Percentiles rank a stretch among this genome's conserved stretches.
Evolutionary conservation across 2,797 vertebrate species (phyloP).

Genomic region (Nannoperca australis): DNA sequence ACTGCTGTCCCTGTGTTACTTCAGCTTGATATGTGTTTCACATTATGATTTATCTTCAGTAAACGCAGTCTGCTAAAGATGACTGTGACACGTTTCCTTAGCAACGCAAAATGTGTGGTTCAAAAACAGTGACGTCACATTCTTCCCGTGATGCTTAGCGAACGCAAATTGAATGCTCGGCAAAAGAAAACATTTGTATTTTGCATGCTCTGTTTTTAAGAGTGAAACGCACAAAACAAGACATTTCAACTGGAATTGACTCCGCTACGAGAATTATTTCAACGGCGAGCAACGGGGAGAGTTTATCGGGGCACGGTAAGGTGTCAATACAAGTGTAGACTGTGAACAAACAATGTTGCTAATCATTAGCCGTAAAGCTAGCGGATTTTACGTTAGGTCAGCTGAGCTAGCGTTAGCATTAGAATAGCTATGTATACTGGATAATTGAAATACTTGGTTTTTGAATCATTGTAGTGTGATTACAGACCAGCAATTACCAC

Average conservation of each 20-base stretch:
- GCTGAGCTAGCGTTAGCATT: constrained; percentile 58
- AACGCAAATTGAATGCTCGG: constrained; percentile 65
- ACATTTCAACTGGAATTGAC: neutral
- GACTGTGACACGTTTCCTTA: constrained; percentile 71
- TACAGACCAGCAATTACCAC: neutral
- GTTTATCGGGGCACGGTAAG: constrained; percentile 42
- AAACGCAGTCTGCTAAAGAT: neutral
- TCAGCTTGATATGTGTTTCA: neutral
- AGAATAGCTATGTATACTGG: constrained; percentile 26
- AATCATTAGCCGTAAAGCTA: constrained; percentile 70
- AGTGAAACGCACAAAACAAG: constrained; percentile 21
- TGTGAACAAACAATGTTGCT: constrained; percentile 72
- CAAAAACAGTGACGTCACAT: constrained; percentile 78
- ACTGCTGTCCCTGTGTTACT: neutral
- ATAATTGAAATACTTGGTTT: neutral
- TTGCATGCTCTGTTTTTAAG: constrained; percentile 39
- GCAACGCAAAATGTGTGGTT: constrained; percentile 78
- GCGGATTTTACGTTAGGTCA: constrained; percentile 25
- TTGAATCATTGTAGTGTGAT: neutral
- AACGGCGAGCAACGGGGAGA: neutral
- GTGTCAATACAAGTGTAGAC: constrained; percentile 35
- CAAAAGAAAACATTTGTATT: constrained; percentile 69
- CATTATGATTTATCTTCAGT: neutral
- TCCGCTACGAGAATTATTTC: rapidly evolving
- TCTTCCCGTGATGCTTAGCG: constrained; percentile 81